Evolutionary conservation across 92 coral and sea anemone species (phyloP).

Genomic region (Hydrozoanthus gracilis): DNA sequence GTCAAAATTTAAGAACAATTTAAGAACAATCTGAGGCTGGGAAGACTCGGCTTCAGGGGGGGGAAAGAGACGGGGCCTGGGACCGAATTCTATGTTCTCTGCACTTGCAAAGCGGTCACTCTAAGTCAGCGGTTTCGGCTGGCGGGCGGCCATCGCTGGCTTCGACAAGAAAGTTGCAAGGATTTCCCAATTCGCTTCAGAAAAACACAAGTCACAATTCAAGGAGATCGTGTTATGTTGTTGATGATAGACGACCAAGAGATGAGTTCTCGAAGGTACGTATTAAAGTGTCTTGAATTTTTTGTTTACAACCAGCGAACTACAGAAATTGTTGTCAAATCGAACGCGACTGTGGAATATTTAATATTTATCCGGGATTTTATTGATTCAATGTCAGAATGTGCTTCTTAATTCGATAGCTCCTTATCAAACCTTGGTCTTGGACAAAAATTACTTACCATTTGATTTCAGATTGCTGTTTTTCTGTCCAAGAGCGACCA

Average conservation of each 20-base stretch:
- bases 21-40: too few species aligned
- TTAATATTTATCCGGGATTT: conserved; percentile 14
- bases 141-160: conserved; percentile 5
- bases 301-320: conserved; percentile 17
- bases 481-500: conserved; percentile 19
- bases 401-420: conserved; percentile 10
- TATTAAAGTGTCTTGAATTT: conserved; percentile 6
- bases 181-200: conserved; percentile 19
- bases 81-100: neutral
- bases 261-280: conserved; percentile 24
- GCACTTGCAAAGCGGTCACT: conserved; percentile 16
- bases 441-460: conserved; percentile 8
- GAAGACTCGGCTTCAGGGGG: too few species aligned
- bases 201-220: conserved; percentile 1
- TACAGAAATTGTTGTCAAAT: conserved; percentile 16
- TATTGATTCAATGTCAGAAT: conserved; percentile 9
- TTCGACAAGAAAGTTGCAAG: conserved; percentile 11
- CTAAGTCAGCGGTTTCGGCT: conserved; percentile 2
- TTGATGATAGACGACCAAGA: conserved; percentile 17
- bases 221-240: conserved; percentile 16
- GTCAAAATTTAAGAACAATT: too few species aligned
- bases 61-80: neutral
- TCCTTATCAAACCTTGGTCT: neutral
- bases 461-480: neutral
- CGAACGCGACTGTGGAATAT: conserved; percentile 18